phyloP scores from a whole-genome alignment of 2,888 invertebrate genomes.

The Oscheius sp. region DNA sequence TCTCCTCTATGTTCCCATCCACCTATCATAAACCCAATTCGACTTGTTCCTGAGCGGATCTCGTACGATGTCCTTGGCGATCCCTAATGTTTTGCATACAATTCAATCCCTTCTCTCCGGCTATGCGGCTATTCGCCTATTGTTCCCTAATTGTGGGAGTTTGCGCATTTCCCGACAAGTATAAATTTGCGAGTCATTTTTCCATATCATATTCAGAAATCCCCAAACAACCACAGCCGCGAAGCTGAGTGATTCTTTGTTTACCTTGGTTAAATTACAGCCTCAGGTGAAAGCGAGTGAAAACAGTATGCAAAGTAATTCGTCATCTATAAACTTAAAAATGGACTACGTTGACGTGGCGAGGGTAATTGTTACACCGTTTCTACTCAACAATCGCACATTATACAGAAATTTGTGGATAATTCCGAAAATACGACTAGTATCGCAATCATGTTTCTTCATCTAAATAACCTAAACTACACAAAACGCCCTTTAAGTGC shows the following conservation, averaged over 20 bases:
- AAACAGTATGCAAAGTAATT: neutral
- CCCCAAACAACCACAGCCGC: neutral
- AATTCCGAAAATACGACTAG: neutral
- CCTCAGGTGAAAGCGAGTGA: conserved; percentile 1
- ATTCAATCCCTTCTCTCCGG: neutral
- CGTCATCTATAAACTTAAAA: neutral
- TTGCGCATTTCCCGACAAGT: too few species aligned
- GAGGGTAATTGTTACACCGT: neutral
- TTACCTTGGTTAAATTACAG: conserved; percentile 5
- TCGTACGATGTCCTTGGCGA: conserved; percentile 19
- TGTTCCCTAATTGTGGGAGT: neutral
- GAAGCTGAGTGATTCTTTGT: conserved; percentile 2
- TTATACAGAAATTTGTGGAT: conserved; percentile 5
- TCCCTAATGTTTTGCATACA: conserved; percentile 2
- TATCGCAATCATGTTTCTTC: neutral
- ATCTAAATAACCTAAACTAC: neutral
- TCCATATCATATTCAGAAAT: neutral
- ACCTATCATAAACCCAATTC: too few species aligned
- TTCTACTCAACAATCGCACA: neutral
- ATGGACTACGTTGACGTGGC: conserved; percentile 10
- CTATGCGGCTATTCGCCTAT: neutral
- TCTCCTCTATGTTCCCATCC: too few species aligned
- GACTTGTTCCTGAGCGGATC: too few species aligned
- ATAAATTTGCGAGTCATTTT: too few species aligned
- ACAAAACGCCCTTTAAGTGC: conserved; percentile 10